Base-by-base conservation (phyloP, 2,113 vertebrate genomes). In the Ceyx melanurus region DNA sequence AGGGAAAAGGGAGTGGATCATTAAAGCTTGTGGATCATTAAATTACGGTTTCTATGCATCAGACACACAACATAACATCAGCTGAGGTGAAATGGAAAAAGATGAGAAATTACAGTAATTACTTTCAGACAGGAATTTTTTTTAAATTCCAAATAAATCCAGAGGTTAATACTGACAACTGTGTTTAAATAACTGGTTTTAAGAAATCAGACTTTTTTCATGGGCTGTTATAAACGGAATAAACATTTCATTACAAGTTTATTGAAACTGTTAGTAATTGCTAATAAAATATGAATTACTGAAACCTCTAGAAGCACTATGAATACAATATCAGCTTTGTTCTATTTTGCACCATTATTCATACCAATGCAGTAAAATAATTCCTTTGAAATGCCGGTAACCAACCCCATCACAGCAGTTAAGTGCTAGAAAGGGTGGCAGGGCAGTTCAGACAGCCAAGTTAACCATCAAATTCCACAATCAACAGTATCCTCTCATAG, bases 251-350 rank as follows among this genome's bases (percentile, higher is more conserved):
- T 62, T 93, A 62, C 25, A 90, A 85, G 51, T 84, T 94, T 61
- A 93, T 66, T 87, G 72, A 76, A 93, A 62, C 60, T n/a, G 46
- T 76, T 96, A 66, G 43, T 18, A 93, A 94, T 92, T 87, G 78
- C 81, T 87, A 92, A 82, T 89, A 90, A 95, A 93, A 87, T 31
- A 37, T 28, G 54, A 87, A 91, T 85, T 80, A 85, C 60, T 3
- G 1, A 90, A 82, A 68, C 29, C 45, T 89, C 77, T 61, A 37
- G 74, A 82, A 96, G 37, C 46, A 56, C 71, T n/a, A 29, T 58
- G 81, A 90, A 33, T 54, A 66, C 73, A 72, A 1, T 28, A 81
- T 75, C 25, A 72, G 62, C 43, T 89, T 79, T 51, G 17, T 11
- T 91, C 5, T 50, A 56, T 43, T 85, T 48, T 73, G 67, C 33